phyloP scores from a whole-genome alignment of 1,140 invertebrate genomes.

The Plodia interpunctella region DNA sequence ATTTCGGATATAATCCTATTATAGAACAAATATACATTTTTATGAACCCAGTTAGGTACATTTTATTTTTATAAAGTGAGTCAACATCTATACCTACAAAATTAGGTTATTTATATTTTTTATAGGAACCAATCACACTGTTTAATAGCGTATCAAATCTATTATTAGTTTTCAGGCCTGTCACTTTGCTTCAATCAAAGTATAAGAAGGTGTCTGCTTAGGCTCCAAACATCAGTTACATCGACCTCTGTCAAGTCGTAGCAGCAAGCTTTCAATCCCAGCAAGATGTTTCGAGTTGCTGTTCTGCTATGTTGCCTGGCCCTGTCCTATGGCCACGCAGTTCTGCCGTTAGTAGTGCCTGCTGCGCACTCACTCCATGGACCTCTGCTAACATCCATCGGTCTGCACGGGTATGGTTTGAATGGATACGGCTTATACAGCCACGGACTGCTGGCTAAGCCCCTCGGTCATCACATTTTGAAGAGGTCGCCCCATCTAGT shows the following conservation, averaged over 20 bases:
- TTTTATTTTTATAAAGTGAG: not conserved
- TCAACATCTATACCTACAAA: constrained; percentile 6
- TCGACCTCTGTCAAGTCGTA: not conserved
- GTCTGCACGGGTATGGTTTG: constrained; percentile 5
- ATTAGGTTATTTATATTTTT: constrained; percentile 37
- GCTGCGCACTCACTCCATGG: constrained; percentile 29
- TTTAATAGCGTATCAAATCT: constrained; percentile 54
- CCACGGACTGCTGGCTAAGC: constrained; percentile 21
- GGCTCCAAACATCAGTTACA: constrained; percentile 31
- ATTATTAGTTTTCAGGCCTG: constrained; percentile 45
- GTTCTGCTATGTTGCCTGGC: constrained; percentile 39
- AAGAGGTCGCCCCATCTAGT: constrained; percentile 52
- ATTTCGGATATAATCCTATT: not conserved
- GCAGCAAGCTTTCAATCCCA: not conserved
- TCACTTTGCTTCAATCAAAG: constrained; percentile 49
- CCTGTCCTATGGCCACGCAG: constrained; percentile 38
- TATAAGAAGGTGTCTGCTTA: constrained; percentile 48
- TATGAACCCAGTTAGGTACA: constrained; percentile 11
- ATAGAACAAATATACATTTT: not conserved
- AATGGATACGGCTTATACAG: constrained; percentile 19
- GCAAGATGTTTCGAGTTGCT: constrained; percentile 41
- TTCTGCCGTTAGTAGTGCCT: constrained; percentile 36
- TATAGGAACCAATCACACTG: constrained; percentile 35
- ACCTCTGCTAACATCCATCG: constrained; percentile 26
- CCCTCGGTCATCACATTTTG: constrained; percentile 41